phyloP scores from a whole-genome alignment of 2,797 vertebrate genomes.

The Alauda arvensis region DNA sequence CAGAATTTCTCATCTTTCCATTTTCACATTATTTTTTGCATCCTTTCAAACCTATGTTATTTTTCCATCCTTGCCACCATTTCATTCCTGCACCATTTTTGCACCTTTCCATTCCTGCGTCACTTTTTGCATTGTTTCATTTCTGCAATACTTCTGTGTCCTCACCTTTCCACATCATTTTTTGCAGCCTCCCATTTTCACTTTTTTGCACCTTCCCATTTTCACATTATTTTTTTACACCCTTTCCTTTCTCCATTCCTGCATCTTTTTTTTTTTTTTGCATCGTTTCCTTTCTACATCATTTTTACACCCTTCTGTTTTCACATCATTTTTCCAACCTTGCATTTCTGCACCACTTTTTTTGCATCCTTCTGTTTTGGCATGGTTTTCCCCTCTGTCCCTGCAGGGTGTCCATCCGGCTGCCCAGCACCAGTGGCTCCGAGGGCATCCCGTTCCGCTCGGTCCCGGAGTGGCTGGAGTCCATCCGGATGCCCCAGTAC shows the following conservation, averaged over 20 bases:
- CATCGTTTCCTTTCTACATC: fast-evolving
- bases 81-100: neutral
- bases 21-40: fast-evolving
- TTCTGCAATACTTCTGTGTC: neutral
- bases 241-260: neutral
- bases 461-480: slow-evolving; percentile 92
- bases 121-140: neutral
- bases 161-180: fast-evolving
- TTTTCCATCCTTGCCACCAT: neutral
- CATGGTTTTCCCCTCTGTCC: fast-evolving
- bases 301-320: neutral
- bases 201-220: neutral
- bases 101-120: neutral
- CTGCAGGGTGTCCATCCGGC: slow-evolving; percentile 88
- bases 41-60: neutral
- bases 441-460: slow-evolving; percentile 87
- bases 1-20: neutral
- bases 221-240: fast-evolving
- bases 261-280: neutral
- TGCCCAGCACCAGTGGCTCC: slow-evolving; percentile 91
- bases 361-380: neutral
- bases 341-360: fast-evolving
- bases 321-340: fast-evolving
- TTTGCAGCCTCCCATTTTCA: neutral
- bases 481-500: slow-evolving; percentile 96